phyloP scores from a whole-genome alignment of 1,140 invertebrate species.

The Diabrotica virgifera region DNA sequence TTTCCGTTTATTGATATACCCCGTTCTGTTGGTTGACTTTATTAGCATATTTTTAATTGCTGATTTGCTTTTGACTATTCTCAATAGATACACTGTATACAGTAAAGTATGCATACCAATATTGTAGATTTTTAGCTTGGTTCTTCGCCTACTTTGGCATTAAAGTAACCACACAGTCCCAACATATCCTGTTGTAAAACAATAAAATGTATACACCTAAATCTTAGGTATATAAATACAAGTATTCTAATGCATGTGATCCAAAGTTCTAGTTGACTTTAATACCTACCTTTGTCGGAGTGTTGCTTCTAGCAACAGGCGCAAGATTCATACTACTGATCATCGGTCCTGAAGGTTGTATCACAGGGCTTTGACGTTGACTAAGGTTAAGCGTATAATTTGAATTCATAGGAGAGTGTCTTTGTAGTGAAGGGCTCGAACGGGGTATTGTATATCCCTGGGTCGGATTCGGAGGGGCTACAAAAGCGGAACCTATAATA shows the following conservation, averaged over 20 bases:
- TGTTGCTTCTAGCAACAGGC: conserved; percentile 33
- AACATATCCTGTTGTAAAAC: too few species aligned
- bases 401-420: conserved; percentile 40
- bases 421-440: conserved; percentile 42
- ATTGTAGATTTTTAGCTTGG: too few species aligned
- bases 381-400: conserved; percentile 40
- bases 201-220: too few species aligned
- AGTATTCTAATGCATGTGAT: conserved; percentile 23
- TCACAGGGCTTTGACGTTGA: conserved; percentile 41
- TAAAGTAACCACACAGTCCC: too few species aligned
- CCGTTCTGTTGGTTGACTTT: too few species aligned
- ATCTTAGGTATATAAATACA: too few species aligned
- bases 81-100: too few species aligned
- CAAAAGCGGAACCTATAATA: conserved; percentile 10
- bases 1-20: too few species aligned
- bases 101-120: too few species aligned
- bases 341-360: conserved; percentile 45
- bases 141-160: too few species aligned
- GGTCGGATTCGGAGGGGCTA: conserved; percentile 28
- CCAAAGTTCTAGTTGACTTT: conserved; percentile 30
- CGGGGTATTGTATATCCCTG: conserved; percentile 32
- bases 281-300: conserved; percentile 9
- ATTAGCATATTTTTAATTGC: too few species aligned
- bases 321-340: conserved; percentile 37
- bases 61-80: too few species aligned